These are phyloP conservation scores for Hylyphantes graminicola DNA, from an alignment of 1,140 invertebrate genomes.

Conservation along the genomic window DNA sequence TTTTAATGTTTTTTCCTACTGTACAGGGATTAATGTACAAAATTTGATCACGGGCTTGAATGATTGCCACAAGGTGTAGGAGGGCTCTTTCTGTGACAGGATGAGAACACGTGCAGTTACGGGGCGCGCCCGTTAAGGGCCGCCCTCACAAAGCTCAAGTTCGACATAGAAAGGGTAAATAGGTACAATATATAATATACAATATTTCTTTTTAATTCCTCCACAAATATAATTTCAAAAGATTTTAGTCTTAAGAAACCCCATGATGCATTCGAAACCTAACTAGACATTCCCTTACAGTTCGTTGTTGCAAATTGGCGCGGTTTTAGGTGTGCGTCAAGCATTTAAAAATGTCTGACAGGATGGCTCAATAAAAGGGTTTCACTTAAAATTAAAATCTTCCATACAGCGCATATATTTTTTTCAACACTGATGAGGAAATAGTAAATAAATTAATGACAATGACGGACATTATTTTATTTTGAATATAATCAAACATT, in stretches of 20 bases:
- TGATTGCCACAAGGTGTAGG: slow-evolving; percentile 47
- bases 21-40: slow-evolving; percentile 61
- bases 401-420: background rate
- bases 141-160: slow-evolving; percentile 44
- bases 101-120: slow-evolving; percentile 36
- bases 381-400: slow-evolving; percentile 59
- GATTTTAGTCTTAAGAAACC: slow-evolving; percentile 57
- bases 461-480: slow-evolving; percentile 35
- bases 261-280: slow-evolving; percentile 2
- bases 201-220: background rate
- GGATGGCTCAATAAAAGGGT: background rate
- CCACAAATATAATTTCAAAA: slow-evolving; percentile 40
- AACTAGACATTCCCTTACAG: slow-evolving; percentile 15
- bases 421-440: slow-evolving; percentile 42
- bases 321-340: background rate
- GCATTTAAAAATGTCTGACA: background rate
- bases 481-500: no score
- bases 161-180: slow-evolving; percentile 35
- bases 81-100: slow-evolving; percentile 43
- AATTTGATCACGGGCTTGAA: slow-evolving; percentile 59
- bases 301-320: slow-evolving; percentile 51
- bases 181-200: background rate
- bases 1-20: slow-evolving; percentile 58
- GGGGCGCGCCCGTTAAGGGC: background rate
- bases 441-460: slow-evolving; percentile 47